Evolutionary conservation across 2,888 invertebrate species (phyloP).

Genomic region (Schrankia costaestrigalis): DNA sequence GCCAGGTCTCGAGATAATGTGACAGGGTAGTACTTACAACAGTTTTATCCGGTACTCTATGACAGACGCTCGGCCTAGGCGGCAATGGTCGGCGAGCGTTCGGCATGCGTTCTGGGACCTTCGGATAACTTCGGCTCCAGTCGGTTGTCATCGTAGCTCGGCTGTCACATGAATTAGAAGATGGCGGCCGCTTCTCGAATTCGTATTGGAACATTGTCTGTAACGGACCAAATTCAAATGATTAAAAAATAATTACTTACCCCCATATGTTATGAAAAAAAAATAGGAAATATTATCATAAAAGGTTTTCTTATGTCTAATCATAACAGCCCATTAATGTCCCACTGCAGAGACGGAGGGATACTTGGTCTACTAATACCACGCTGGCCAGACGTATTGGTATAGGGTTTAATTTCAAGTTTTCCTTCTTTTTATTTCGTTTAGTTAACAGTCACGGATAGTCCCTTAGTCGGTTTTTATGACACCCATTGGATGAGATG

Average conservation of each 20-base stretch:
- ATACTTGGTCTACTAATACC: too few relatives aligned
- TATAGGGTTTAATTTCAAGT: too few relatives aligned
- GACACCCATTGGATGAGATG: too few relatives aligned
- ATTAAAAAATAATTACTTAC: background rate
- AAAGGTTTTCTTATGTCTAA: background rate
- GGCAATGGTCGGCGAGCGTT: constrained; percentile 53
- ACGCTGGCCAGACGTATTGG: too few relatives aligned
- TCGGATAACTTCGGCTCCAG: constrained; percentile 42
- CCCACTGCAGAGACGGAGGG: too few relatives aligned
- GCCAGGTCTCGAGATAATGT: background rate
- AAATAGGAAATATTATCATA: background rate
- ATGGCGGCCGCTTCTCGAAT: constrained; percentile 58
- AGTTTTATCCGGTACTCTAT: constrained; percentile 51
- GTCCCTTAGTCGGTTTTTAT: too few relatives aligned
- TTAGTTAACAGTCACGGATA: too few relatives aligned
- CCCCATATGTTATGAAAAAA: too few relatives aligned
- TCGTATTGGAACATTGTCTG: constrained; percentile 68
- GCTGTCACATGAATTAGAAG: constrained; percentile 44
- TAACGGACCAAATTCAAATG: background rate
- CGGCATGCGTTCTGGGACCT: constrained; percentile 27
- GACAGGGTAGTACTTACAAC: constrained; percentile 42
- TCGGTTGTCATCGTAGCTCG: constrained; percentile 46
- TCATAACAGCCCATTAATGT: too few relatives aligned
- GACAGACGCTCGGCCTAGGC: constrained; percentile 52
- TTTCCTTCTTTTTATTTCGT: too few relatives aligned